Evolutionary conservation across 2,888 invertebrate species (phyloP).

Genomic region (Troides oblongomaculatus): DNA sequence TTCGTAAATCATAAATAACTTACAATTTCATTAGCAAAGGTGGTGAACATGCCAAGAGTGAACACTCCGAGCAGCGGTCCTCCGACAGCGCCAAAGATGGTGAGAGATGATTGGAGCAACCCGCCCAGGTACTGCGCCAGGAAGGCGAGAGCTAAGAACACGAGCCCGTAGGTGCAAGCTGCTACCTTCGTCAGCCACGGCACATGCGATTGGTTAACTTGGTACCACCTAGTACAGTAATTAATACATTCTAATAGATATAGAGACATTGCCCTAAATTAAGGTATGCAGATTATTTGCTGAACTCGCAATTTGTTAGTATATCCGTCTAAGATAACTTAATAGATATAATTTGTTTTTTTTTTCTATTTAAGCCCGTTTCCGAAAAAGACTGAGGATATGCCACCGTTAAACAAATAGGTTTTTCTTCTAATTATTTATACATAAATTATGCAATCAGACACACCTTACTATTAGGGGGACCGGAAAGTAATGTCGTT

Average conservation of each 20-base stretch:
- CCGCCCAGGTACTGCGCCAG: conserved; percentile 90
- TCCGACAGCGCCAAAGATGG: conserved; percentile 92
- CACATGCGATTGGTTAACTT: conserved; percentile 53
- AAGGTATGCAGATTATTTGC: too few species aligned
- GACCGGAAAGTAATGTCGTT: too few species aligned
- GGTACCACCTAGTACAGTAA: conserved; percentile 54
- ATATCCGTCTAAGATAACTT: too few species aligned
- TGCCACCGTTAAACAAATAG: too few species aligned
- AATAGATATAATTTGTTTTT: too few species aligned
- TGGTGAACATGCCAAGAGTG: conserved; percentile 90
- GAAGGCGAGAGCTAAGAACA: conserved; percentile 90
- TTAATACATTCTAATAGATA: neutral
- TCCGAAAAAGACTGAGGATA: too few species aligned
- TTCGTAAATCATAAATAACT: conserved; percentile 34
- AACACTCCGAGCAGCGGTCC: conserved; percentile 93
- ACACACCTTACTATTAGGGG: too few species aligned
- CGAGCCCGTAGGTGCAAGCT: conserved; percentile 85
- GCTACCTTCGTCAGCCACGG: conserved; percentile 82
- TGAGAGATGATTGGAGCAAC: conserved; percentile 91
- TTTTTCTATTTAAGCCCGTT: too few species aligned
- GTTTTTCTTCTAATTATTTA: too few species aligned
- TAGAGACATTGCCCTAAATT: too few species aligned
- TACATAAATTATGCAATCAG: too few species aligned
- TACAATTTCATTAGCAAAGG: conserved; percentile 85
- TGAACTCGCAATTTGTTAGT: too few species aligned